phyloP scores from a whole-genome alignment of 2,888 invertebrate species.

The Chymomyza amoena region DNA sequence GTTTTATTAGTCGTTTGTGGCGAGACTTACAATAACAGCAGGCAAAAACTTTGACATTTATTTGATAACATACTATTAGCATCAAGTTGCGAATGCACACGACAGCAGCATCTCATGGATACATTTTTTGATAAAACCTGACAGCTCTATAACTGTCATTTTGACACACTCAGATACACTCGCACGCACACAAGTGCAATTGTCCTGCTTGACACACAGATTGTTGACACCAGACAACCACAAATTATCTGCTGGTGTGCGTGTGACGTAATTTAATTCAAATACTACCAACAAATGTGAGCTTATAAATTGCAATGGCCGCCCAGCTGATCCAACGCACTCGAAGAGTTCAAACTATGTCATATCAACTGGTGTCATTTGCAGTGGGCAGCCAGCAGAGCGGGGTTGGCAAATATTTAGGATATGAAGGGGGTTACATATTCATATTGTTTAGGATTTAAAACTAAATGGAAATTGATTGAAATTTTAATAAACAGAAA shows the following conservation, averaged over 20 bases:
- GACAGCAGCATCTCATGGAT: conserved; percentile 13
- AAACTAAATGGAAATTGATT: no score
- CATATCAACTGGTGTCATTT: conserved; percentile 4
- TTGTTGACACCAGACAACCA: conserved; percentile 26
- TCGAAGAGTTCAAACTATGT: background rate
- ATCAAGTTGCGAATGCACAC: conserved; percentile 31
- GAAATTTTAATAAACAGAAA: no score
- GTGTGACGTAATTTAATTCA: background rate
- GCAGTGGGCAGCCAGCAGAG: background rate
- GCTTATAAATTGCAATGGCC: background rate
- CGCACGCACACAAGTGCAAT: background rate
- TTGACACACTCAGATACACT: background rate
- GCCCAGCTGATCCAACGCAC: background rate
- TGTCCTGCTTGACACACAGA: conserved; percentile 11
- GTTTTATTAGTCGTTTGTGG: conserved; percentile 35
- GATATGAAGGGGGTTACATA: background rate
- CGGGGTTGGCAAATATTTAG: background rate
- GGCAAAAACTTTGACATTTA: conserved; percentile 51
- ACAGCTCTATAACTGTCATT: conserved; percentile 38
- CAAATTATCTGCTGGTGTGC: conserved; percentile 10
- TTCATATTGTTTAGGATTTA: background rate
- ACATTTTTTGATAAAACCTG: conserved; percentile 18
- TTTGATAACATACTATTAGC: conserved; percentile 63
- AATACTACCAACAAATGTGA: background rate
- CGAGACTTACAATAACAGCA: conserved; percentile 37